phyloP scores from a whole-genome alignment of 2,888 invertebrate species.

The Mechanitis mazaeus region DNA sequence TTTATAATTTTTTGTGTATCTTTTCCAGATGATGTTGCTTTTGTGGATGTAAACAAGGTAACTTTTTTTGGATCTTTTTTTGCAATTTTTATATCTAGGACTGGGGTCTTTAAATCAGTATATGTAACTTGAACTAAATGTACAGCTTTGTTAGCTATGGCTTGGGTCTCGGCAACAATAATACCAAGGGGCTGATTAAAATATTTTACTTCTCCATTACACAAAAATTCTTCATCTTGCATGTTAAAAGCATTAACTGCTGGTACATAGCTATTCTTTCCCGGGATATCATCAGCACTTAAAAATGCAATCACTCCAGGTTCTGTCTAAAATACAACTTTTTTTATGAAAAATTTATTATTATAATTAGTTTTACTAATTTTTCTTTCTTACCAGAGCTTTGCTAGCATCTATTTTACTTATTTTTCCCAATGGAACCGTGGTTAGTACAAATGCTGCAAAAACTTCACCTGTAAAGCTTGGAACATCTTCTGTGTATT shows the following conservation, averaged over 20 bases:
- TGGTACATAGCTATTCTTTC: constrained; percentile 73
- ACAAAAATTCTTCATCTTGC: constrained; percentile 62
- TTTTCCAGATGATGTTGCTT: constrained; percentile 36
- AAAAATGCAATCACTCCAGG: constrained; percentile 80
- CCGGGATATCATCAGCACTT: constrained; percentile 81
- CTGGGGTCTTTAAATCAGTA: constrained; percentile 46
- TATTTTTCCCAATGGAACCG: constrained; percentile 43
- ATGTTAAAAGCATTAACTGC: constrained; percentile 26
- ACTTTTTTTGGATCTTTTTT: constrained; percentile 37
- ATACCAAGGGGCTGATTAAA: constrained; percentile 81
- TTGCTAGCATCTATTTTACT: constrained; percentile 44
- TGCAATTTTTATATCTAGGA: constrained; percentile 40
- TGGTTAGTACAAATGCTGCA: constrained; percentile 79
- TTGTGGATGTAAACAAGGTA: constrained; percentile 27
- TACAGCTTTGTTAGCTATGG: constrained; percentile 71
- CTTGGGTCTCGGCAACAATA: constrained; percentile 75
- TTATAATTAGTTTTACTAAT: no score
- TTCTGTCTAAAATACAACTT: constrained; percentile 53
- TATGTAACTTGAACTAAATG: constrained; percentile 73
- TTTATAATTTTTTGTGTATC: constrained; percentile 44
- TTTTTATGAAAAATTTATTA: no score
- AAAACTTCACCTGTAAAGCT: constrained; percentile 77
- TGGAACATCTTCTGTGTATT: constrained; percentile 80
- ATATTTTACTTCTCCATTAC: constrained; percentile 71
- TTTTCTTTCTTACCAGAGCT: constrained; percentile 73